These are phyloP conservation scores for Sipha flava DNA, from an alignment of 1,140 invertebrate genomes.

Conservation along the genomic window DNA sequence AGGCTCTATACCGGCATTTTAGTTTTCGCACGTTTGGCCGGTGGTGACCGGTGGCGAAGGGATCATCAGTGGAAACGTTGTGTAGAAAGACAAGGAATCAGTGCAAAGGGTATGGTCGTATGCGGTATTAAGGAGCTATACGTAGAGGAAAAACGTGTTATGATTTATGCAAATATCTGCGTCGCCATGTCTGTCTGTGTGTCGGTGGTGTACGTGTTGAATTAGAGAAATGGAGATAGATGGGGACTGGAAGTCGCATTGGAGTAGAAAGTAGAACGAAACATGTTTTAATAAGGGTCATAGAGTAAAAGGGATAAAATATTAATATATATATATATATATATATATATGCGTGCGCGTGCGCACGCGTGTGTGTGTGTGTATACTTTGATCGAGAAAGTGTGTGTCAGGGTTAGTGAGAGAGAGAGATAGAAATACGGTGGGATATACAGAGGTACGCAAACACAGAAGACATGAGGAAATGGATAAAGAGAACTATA, in stretches of 20 bases:
- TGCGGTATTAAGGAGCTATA: not conserved
- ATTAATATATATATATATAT: too few species aligned
- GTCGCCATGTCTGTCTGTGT: not conserved
- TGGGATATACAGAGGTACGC: not conserved
- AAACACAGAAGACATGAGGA: not conserved
- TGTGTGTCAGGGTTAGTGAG: not conserved
- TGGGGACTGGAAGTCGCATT: not conserved
- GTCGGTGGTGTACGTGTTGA: not conserved
- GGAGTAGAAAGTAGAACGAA: not conserved
- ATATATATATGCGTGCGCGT: too few species aligned
- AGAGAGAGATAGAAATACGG: not conserved
- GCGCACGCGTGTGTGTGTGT: too few species aligned
- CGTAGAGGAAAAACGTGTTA: not conserved
- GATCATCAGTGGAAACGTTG: too few species aligned
- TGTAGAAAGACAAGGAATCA: too few species aligned
- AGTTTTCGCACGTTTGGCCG: too few species aligned
- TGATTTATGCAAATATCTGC: not conserved
- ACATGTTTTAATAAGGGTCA: not conserved
- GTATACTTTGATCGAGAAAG: too few species aligned
- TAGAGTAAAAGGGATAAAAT: not conserved
- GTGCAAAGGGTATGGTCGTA: too few species aligned
- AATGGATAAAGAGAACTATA: too few species aligned
- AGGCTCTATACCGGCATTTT: too few species aligned
- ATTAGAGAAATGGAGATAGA: not conserved
- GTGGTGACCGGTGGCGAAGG: too few species aligned